Conservation (phyloP, 2,113 vertebrate genomes). For the Ammodytes dubius region DNA sequence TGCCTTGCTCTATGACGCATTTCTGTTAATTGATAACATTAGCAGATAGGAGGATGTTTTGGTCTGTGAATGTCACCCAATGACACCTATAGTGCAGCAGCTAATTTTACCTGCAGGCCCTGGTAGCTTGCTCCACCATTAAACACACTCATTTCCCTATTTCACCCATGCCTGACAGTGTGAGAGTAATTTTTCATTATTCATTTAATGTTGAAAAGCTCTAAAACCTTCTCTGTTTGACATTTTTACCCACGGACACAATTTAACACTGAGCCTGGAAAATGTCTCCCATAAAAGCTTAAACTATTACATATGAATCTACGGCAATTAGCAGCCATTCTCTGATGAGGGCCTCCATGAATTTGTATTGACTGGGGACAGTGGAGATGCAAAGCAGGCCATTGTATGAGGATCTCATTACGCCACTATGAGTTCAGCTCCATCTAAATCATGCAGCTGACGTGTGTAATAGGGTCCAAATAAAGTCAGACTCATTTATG, state of each 20-base stretch:
- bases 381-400: slow-evolving; percentile 63
- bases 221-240: slow-evolving; percentile 40
- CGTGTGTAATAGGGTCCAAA: slow-evolving; percentile 70
- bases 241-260: slow-evolving; percentile 37
- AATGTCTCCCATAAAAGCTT: slow-evolving; percentile 48
- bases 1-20: slow-evolving; percentile 1
- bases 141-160: slow-evolving; percentile 33
- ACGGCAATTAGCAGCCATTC: slow-evolving; percentile 63
- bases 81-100: neutral
- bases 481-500: slow-evolving; percentile 71
- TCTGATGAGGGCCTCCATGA: slow-evolving; percentile 41
- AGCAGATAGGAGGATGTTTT: neutral
- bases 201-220: slow-evolving; percentile 40
- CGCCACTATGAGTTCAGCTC: slow-evolving; percentile 50
- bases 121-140: slow-evolving; percentile 13
- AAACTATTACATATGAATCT: slow-evolving; percentile 59
- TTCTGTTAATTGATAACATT: slow-evolving; percentile 14
- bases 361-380: slow-evolving; percentile 51
- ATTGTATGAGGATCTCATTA: slow-evolving; percentile 72
- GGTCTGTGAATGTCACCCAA: neutral
- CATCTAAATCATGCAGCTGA: slow-evolving; percentile 68
- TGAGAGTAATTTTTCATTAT: slow-evolving; percentile 30
- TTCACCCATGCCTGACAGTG: neutral
- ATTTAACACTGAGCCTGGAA: slow-evolving; percentile 43
- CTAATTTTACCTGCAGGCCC: slow-evolving; percentile 28